Evolutionary conservation across 2,113 vertebrate species (phyloP).

Genomic region (Probosciger aterrimus): DNA sequence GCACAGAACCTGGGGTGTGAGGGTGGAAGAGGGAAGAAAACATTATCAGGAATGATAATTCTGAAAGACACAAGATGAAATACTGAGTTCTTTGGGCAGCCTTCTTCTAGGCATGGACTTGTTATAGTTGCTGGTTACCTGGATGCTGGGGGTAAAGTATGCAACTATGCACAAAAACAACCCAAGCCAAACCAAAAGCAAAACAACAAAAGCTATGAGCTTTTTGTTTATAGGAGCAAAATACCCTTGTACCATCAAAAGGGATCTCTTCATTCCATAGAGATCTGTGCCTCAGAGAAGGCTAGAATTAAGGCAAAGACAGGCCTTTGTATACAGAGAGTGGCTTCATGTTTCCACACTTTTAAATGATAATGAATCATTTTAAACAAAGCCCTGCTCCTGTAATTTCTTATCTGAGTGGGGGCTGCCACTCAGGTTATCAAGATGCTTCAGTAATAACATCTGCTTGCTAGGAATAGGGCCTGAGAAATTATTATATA

Average conservation of each 20-base stretch:
- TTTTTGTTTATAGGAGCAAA: slow-evolving; percentile 8
- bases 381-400: not conserved
- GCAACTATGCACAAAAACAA: not conserved
- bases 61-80: not conserved
- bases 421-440: not conserved
- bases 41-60: not conserved
- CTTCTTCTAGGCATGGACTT: not conserved
- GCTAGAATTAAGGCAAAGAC: slow-evolving; percentile 56
- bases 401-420: not conserved
- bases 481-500: not conserved
- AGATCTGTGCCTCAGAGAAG: slow-evolving; percentile 19
- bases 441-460: not conserved
- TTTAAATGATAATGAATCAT: not conserved
- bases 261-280: not conserved
- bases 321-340: not conserved
- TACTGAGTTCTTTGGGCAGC: not conserved
- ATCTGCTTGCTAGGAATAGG: not conserved
- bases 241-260: slow-evolving; percentile 10
- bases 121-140: not conserved
- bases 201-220: not conserved
- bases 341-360: not conserved
- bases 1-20: not conserved
- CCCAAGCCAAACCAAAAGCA: not conserved
- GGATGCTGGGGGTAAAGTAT: not conserved
- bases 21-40: not conserved